Evolutionary conservation across 2,113 vertebrate species (phyloP).

Genomic region (Hypomesus transpacificus): DNA sequence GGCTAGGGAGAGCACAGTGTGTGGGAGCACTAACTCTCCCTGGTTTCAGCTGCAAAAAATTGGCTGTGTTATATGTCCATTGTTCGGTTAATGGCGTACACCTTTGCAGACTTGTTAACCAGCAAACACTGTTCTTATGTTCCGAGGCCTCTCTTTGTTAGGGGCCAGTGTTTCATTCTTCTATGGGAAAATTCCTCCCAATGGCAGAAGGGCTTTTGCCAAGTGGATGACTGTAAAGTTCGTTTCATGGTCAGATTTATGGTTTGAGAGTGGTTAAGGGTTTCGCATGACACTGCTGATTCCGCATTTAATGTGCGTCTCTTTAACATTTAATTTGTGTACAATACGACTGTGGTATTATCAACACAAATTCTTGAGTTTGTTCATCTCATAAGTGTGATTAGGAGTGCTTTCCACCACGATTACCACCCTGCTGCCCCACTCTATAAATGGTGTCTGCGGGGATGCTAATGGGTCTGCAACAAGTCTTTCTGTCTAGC

Average conservation of each 20-base stretch:
- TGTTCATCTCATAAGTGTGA: neutral
- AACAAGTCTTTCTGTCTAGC: neutral
- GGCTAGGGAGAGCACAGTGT: conserved; percentile 5
- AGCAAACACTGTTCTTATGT: neutral
- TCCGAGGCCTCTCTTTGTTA: neutral
- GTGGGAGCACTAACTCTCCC: neutral
- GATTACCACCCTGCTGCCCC: neutral
- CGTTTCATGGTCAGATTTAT: conserved; percentile 10
- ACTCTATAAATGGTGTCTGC: neutral
- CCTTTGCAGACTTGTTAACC: neutral
- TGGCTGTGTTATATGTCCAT: neutral
- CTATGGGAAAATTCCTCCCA: neutral
- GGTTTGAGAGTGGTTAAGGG: neutral
- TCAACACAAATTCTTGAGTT: neutral
- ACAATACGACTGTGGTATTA: neutral
- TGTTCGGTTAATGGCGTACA: conserved; percentile 17
- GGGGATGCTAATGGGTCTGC: neutral
- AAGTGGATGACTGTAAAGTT: conserved; percentile 15
- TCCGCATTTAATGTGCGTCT: neutral
- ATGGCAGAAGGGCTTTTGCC: conserved; percentile 1
- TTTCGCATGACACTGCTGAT: neutral
- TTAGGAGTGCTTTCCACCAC: neutral
- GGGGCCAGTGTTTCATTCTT: conserved; percentile 9
- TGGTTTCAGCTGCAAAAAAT: neutral
- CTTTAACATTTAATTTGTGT: neutral